phyloP scores from a whole-genome alignment of 2,888 invertebrate species.

The Apamea anceps region DNA sequence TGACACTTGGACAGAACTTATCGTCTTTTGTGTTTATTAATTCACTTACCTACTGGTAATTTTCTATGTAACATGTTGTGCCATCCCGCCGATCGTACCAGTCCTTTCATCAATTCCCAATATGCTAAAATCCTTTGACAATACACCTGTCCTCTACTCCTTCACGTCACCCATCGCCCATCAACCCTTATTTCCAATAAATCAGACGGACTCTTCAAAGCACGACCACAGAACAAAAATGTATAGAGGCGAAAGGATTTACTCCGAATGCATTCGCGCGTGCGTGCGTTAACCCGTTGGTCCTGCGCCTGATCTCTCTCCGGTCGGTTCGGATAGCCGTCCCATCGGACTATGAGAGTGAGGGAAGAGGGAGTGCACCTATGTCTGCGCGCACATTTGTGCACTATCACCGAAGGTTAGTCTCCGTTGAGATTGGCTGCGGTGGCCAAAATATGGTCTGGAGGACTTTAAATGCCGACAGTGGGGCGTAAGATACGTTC shows the following conservation, averaged over 20 bases:
- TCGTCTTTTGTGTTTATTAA: background rate
- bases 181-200: conserved; percentile 52
- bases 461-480: too few relatives aligned
- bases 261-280: background rate
- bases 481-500: background rate
- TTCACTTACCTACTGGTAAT: background rate
- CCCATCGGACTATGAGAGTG: too few relatives aligned
- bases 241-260: background rate
- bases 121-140: conserved; percentile 52
- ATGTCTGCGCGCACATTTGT: too few relatives aligned
- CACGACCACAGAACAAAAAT: conserved; percentile 17
- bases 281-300: too few relatives aligned
- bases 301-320: too few relatives aligned
- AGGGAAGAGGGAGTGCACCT: too few relatives aligned
- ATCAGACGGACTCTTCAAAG: conserved; percentile 42
- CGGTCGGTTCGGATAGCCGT: too few relatives aligned
- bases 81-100: background rate
- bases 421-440: too few relatives aligned
- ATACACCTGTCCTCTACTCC: conserved; percentile 26
- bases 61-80: background rate
- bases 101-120: conserved; percentile 25
- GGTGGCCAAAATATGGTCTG: too few relatives aligned
- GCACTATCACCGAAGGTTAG: too few relatives aligned
- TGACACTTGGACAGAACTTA: background rate
- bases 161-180: conserved; percentile 8